Evolutionary conservation across 2,797 vertebrate genomes (phyloP), one percentile per base, ranked within the genome.

Genomic region (Sylvia borin): DNA sequence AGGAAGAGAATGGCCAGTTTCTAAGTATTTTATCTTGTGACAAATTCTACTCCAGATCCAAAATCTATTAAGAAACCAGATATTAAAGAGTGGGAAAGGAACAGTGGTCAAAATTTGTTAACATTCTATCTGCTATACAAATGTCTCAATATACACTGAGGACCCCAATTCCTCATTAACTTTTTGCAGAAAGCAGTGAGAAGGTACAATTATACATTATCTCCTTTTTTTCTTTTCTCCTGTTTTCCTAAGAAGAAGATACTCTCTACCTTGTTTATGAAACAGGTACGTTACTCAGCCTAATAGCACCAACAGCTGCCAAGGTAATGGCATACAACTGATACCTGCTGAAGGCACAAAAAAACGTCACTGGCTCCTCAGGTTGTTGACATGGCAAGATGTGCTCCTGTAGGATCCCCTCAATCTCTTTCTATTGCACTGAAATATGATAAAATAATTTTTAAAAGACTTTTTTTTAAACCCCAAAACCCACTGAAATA

Each of bases 401-500:
- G 9, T 5, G 5, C 18, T 78, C 38, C 65, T 71, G 34, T 0
- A 78, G 38, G 50, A 87, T 27, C 16, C 36, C 42, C 40, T 54
- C 60, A 34, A 47, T 27, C 34, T 80, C 60, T 21, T 80, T 43
- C 73, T 57, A 65, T 38, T 34, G 47, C 54, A 61, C 19, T 64
- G 61, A 64, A 72, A 73, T 3, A 5, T 4, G 9, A 6, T 27
- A 38, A 78, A 43, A 50, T 5, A 36, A 16, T 42, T 26, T 24
- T 13, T 36, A 36, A 36, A 24, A 47, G 24, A 48, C 13, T 14
- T 48, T 48, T 13, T 48, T 48, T 50, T 3, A 47, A 16, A 21
- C 4, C 3, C n/a, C 4, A 8, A 50, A 38, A 34, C 11, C 34
- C 57, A 32, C 26, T 0, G 0, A 29, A 34, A 65, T n/a, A 4